Percentiles rank a stretch among this genome's conserved stretches.
Evolutionary conservation across 2,113 vertebrate genomes (phyloP).

Genomic region (Helogale parvula): DNA sequence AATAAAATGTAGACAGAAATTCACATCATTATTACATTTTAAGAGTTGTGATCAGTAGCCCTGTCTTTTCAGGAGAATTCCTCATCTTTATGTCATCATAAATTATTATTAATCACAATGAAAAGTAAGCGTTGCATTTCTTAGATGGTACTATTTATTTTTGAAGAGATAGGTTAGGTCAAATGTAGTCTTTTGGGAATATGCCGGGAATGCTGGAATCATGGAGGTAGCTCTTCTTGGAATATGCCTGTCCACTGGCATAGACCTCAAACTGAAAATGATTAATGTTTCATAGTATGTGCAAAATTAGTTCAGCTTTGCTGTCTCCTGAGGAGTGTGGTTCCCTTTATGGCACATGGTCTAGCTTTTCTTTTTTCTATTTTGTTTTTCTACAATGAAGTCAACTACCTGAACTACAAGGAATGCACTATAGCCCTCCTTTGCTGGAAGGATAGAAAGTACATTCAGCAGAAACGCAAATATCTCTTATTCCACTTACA

Average conservation of each 20-base stretch:
- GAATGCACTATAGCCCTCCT: not conserved
- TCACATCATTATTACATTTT: not conserved
- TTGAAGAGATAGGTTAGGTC: not conserved
- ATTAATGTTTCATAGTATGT: not conserved
- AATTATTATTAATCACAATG: not conserved
- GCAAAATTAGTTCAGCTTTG: not conserved
- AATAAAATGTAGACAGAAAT: not conserved
- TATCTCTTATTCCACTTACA: not conserved
- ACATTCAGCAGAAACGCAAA: not conserved
- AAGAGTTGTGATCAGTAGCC: not conserved
- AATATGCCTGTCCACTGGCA: not conserved
- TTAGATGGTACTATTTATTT: slow-evolving; percentile 27
- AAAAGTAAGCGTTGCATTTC: not conserved
- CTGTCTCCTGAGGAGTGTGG: not conserved
- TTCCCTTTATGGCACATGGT: not conserved
- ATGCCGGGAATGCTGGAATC: not conserved
- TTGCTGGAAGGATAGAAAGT: not conserved
- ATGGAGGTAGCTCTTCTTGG: not conserved
- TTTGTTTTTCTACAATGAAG: not conserved
- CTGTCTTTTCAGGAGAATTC: not conserved
- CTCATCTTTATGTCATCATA: not conserved
- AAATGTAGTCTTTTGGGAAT: not conserved
- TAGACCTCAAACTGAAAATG: not conserved
- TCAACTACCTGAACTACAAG: not conserved
- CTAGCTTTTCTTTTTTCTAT: not conserved